Base-by-base conservation (phyloP, 2,888 invertebrate genomes). In the Phragmatobia fuliginosa region DNA sequence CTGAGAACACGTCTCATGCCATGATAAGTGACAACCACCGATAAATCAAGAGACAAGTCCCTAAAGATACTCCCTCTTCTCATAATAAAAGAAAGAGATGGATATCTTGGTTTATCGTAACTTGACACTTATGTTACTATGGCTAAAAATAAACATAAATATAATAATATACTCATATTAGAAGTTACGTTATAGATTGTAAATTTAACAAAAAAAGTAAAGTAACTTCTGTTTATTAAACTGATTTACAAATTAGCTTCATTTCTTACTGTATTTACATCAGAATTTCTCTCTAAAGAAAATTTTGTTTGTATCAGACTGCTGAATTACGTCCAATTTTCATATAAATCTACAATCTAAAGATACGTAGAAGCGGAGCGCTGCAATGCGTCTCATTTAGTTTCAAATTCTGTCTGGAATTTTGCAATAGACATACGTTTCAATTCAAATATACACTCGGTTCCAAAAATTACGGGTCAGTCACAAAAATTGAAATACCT, bases 321-420 rank as follows among this genome's bases (percentile, higher is more conserved):
- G 33, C 52, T n/a, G 56, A 36, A 52, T 56, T 33, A 36, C 36
- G 28, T 31, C 10, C 36, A 36, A 65, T 38, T 56, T 65, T 21
- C 36, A 56, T 36, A 11, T 66, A 31, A 31, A 31, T 18, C 56
- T 21, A 41, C n/a, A 32, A 25, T 25, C 10, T 21, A 7, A 65
- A 66, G 60, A 33, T 32, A 32, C 28, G 33, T 32, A 49, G 33
- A 33, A 45, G n/a, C 66, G 18, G 41, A 25, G 36, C 25, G 41
- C 66, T 60, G 66, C 66, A 60, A 66, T 66, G 66, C 66, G 66
- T 60, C 45, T 58, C 32, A 33, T 60, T 60, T 66, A 41, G 38
- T 66, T 49, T 60, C 32, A n/a, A 59, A 66, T 66, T 49, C 60
- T n/a, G 31, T 60, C 18, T 31, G n/a, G 25, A 33, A 66, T 31